phyloP scores from a whole-genome alignment of 2,113 vertebrate species.

The Pardalotus punctatus region DNA sequence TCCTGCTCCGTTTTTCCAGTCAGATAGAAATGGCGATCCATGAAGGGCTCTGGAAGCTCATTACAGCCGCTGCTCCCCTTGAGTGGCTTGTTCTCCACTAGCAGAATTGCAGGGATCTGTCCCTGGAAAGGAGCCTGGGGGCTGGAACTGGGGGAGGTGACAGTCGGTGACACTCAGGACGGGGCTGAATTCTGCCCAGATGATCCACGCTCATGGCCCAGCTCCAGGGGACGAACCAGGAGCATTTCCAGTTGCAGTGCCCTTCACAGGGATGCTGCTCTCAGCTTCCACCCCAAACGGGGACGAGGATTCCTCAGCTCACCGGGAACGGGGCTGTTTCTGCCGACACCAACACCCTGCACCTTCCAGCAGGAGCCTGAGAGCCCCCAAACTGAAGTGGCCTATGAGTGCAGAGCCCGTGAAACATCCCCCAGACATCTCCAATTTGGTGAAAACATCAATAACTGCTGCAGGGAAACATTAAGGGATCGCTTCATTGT shows the following conservation, averaged over 20 bases:
- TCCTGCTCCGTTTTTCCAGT: background rate
- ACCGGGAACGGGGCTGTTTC: background rate
- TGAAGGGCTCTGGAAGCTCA: background rate
- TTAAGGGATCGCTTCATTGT: background rate
- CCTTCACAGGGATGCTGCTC: background rate
- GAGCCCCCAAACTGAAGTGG: background rate
- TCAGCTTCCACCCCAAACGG: background rate
- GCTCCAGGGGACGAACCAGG: background rate
- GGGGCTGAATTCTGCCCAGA: background rate
- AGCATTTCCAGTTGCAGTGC: background rate
- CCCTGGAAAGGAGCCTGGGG: background rate
- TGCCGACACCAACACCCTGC: fast-evolving
- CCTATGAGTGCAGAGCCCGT: background rate
- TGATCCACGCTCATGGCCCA: background rate
- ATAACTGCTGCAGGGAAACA: background rate
- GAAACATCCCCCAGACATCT: background rate
- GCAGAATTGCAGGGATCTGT: background rate
- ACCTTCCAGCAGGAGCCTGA: background rate
- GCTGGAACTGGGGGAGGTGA: fast-evolving
- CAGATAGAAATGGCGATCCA: background rate
- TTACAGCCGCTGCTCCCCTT: background rate
- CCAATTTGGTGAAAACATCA: background rate
- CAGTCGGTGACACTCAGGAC: background rate
- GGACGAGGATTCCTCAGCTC: background rate
- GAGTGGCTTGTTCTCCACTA: background rate